Base-by-base conservation (phyloP, 92 coral and sea anemone species). In the Chrysogorgia sp. region DNA sequence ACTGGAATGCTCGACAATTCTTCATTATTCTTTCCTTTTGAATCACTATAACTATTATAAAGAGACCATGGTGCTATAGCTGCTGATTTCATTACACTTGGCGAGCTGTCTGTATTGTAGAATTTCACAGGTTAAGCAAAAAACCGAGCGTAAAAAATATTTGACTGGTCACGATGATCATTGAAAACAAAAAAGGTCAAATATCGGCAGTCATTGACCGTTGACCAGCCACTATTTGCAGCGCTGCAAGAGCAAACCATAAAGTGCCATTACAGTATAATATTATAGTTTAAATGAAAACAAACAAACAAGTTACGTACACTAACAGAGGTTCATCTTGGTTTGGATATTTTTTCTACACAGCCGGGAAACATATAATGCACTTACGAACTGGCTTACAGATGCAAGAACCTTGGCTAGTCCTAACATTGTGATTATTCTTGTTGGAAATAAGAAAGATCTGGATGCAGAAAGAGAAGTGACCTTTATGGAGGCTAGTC, bases 351-450 rank as follows among this genome's bases (percentile, higher is more conserved):
- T 29, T 10, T 61, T 62, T 71, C 1, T 15, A 57, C 48, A 9
- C 65, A 96, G 99, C 82, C 99, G 99, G 14, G 99, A 96, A 75
- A 96, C 99, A 19, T 96, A 92, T 92, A 96, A 96, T 83, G 92
- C 99, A 12, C 84, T 96, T 65, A 89, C 99, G 57, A 96, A 96
- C 90, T 96, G 99, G 99, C 41, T 96, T 81, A 92, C 99, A 75
- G 97, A 96, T 87, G 99, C 99, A 30, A 86, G 99, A 59, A 96
- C 99, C 33, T 92, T 96, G 19, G 99, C 99, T 50, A 96, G 99
- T 81, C 99, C 99, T 12, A 96, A 93, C 61, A 93, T 93, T 64
- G 97, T 93, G 1, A 93, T 93, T n/a, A 96, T 96, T 62, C 89
- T 96, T 19, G 96, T 96, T 56, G 99, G 99, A 0, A 96, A 91